phyloP scores from a whole-genome alignment of 1,140 invertebrate species.

The Oedothorax gibbosus region DNA sequence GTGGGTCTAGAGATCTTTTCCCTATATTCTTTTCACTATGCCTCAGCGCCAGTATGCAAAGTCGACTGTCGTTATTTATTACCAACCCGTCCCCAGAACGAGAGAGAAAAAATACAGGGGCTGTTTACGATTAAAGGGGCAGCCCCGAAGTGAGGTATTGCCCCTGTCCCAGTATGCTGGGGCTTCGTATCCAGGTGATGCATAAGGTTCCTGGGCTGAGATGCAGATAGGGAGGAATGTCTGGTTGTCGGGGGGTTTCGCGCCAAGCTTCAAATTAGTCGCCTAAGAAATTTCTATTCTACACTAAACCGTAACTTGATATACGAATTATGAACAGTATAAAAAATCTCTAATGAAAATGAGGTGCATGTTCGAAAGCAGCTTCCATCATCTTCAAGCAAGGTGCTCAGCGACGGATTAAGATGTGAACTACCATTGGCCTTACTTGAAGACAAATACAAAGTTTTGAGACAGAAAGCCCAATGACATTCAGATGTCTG shows the following conservation, averaged over 20 bases:
- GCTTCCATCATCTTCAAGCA: no score
- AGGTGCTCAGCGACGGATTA: no score
- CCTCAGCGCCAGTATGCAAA: conserved; percentile 12
- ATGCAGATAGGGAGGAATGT: conserved; percentile 48
- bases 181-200: conserved; percentile 46
- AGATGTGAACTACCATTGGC: no score
- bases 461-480: no score
- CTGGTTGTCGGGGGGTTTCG: neutral
- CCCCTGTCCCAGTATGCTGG: conserved; percentile 29
- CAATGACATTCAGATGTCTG: no score
- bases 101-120: neutral
- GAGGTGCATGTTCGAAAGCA: no score
- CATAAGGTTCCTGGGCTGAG: conserved; percentile 18
- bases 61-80: conserved; percentile 37
- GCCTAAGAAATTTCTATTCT: no score
- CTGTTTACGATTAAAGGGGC: neutral
- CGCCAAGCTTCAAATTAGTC: no score
- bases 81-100: conserved; percentile 8
- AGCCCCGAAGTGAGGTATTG: conserved; percentile 29
- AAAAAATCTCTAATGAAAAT: no score
- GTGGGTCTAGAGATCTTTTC: neutral
- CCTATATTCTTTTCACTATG: conserved; percentile 45
- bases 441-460: no score
- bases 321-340: no score
- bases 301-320: no score